Conservation (phyloP, 2,113 vertebrate genomes). For the Pipa parva region DNA sequence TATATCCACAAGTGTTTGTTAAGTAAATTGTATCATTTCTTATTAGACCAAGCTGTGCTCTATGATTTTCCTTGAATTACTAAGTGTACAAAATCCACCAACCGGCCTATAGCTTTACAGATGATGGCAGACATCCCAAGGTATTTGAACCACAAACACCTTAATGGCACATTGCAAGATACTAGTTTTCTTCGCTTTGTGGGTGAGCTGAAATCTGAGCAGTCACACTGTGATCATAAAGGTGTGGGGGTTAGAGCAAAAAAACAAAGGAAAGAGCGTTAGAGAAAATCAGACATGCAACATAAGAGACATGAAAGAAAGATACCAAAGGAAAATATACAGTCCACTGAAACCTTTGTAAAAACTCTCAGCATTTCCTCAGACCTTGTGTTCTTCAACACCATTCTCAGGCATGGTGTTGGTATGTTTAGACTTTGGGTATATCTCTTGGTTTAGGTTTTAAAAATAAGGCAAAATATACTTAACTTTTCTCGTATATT, state of each 20-base stretch:
- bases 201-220: slow-evolving; percentile 32
- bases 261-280: slow-evolving; percentile 52
- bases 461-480: not conserved
- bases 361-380: slow-evolving; percentile 13
- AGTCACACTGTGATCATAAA: slow-evolving; percentile 61
- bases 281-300: slow-evolving; percentile 55
- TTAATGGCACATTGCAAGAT: slow-evolving; percentile 7
- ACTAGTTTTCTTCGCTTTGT: slow-evolving; percentile 12
- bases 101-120: not conserved
- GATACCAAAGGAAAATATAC: not conserved
- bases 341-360: slow-evolving; percentile 40
- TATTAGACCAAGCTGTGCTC: not conserved
- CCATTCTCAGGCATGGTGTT: slow-evolving; percentile 22
- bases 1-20: too few relatives aligned
- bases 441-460: not conserved
- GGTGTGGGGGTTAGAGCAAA: slow-evolving; percentile 49
- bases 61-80: not conserved
- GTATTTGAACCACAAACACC: slow-evolving; percentile 12
- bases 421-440: too few relatives aligned
- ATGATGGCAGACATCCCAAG: not conserved
- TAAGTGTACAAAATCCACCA: not conserved
- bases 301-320: slow-evolving; percentile 31
- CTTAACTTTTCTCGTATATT: not conserved
- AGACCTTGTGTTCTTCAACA: slow-evolving; percentile 8
- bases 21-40: too few relatives aligned